Conservation (phyloP, 2,113 vertebrate species). For the Phylloscopus trochilus region DNA sequence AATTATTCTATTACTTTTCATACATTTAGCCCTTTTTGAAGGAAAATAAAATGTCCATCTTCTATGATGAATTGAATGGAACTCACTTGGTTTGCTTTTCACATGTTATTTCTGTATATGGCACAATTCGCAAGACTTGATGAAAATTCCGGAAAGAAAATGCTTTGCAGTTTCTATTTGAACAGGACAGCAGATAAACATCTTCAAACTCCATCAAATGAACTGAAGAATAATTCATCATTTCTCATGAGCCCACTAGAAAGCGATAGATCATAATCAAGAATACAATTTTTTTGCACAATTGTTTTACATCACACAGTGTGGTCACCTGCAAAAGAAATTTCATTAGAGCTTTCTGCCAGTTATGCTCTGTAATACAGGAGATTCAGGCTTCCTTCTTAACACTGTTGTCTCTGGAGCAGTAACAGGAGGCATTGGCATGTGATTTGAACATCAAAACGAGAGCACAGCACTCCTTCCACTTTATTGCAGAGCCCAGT, state of each 20-base stretch:
- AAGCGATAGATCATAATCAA: neutral
- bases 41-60: neutral
- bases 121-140: neutral
- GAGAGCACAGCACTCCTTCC: neutral
- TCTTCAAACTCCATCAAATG: neutral
- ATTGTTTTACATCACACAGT: neutral
- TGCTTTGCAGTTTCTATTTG: neutral
- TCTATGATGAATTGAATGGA: neutral
- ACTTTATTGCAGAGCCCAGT: neutral
- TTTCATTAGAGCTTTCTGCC: neutral
- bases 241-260: neutral
- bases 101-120: neutral
- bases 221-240: neutral
- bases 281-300: neutral
- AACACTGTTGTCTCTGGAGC: neutral
- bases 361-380: neutral
- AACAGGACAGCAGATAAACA: neutral
- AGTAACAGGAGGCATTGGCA: neutral
- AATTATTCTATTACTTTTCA: neutral
- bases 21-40: neutral
- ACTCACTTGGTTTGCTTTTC: neutral
- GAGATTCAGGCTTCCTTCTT: neutral
- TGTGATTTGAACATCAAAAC: neutral
- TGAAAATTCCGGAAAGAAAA: neutral
- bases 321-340: neutral